A percentile compares a stretch with the other conserved stretches of the same genome.
Evolutionary conservation across 2,113 vertebrate species (phyloP).

Genomic region (Pongo abelii): DNA sequence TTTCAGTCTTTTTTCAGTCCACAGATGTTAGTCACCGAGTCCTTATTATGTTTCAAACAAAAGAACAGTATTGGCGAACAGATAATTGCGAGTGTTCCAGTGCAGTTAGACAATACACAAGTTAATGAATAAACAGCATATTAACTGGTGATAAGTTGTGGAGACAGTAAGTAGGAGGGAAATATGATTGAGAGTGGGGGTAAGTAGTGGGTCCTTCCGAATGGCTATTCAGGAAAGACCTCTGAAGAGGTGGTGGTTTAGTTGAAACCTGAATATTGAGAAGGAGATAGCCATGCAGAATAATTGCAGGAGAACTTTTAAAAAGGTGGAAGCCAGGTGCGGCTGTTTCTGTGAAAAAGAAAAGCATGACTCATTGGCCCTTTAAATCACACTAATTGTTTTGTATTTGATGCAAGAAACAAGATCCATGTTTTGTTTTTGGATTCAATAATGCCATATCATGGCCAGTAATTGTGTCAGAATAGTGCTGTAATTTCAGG

Average conservation of each 20-base stretch:
- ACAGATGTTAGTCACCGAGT: fast-evolving
- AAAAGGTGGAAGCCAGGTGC: neutral
- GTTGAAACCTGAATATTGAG: neutral
- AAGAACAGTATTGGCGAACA: neutral
- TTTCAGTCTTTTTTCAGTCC: neutral
- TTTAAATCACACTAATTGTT: neutral
- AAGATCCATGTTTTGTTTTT: neutral
- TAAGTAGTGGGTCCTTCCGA: neutral
- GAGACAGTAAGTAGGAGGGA: neutral
- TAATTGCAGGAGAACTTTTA: neutral
- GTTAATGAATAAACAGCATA: fast-evolving
- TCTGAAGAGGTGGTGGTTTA: neutral
- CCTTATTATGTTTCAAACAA: neutral
- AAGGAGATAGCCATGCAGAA: neutral
- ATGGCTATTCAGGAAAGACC: neutral
- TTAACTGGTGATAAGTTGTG: neutral
- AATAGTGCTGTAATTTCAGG: neutral
- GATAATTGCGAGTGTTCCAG: fast-evolving
- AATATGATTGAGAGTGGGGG: neutral
- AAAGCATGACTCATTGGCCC: neutral
- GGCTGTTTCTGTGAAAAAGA: neutral
- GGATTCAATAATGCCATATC: neutral
- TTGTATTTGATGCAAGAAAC: neutral
- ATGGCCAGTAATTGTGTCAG: neutral
- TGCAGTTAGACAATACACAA: neutral